Conservation (phyloP, 2,888 invertebrate species). For the Ormyrus rosae region DNA sequence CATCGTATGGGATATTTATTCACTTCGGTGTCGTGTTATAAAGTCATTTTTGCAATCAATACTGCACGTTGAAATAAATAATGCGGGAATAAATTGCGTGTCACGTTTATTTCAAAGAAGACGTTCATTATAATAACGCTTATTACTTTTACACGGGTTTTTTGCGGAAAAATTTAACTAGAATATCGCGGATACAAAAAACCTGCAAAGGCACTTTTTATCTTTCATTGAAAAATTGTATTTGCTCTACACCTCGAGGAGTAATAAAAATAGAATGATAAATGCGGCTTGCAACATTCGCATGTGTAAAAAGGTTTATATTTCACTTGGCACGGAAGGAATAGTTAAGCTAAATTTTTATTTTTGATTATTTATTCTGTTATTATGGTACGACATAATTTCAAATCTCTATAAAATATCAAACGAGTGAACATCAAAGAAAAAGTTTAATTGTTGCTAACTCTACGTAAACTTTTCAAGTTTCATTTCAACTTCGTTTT, state of each 20-base stretch:
- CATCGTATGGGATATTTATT: too few species aligned
- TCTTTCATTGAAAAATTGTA: conserved; percentile 13
- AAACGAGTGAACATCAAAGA: too few species aligned
- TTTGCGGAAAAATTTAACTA: conserved; percentile 8
- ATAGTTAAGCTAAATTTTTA: too few species aligned
- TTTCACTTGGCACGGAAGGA: background rate
- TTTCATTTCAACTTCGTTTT: too few species aligned
- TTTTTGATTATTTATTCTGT: too few species aligned
- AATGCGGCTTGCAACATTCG: background rate
- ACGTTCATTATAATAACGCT: conserved; percentile 31
- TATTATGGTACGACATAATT: too few species aligned
- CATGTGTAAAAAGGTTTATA: background rate
- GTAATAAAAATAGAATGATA: background rate
- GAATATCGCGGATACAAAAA: background rate
- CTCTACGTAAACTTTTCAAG: too few species aligned
- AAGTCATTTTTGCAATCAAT: too few species aligned
- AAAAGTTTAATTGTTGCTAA: too few species aligned
- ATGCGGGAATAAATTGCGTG: background rate
- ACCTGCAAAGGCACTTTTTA: conserved; percentile 4
- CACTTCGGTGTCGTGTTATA: too few species aligned
- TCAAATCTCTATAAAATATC: too few species aligned
- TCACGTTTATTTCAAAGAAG: conserved; percentile 27
- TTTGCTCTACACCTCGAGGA: background rate
- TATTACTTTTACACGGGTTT: background rate
- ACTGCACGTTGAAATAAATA: too few species aligned